A percentile compares a stretch with the other conserved stretches of the same genome.
These are phyloP conservation scores for Macquaria ambigua DNA, from an alignment of 2,113 vertebrate genomes.

Conservation along the genomic window DNA sequence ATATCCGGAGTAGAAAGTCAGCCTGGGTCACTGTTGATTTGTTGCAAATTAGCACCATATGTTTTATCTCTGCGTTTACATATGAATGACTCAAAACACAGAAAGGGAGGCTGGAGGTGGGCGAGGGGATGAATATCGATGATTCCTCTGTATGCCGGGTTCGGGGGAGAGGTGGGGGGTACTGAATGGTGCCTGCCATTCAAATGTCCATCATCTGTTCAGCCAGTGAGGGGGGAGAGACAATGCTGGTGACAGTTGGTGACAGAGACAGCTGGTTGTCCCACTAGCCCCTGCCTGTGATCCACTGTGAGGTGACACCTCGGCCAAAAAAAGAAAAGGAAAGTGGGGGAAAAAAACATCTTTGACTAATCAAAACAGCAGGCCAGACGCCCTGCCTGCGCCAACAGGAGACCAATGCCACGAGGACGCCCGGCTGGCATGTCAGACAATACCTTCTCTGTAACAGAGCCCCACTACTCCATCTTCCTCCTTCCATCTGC, in stretches of 20 bases:
- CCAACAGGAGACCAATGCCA: conserved; percentile 71
- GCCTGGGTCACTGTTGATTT: conserved; percentile 81
- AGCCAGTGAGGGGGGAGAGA: conserved; percentile 69
- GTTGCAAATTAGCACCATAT: conserved; percentile 82
- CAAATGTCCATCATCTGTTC: conserved; percentile 80
- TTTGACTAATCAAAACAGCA: conserved; percentile 76
- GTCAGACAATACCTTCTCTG: conserved; percentile 90
- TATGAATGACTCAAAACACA: conserved; percentile 79
- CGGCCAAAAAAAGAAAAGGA: conserved; percentile 49
- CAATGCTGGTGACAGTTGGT: conserved; percentile 79
- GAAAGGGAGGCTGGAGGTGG: conserved; percentile 60
- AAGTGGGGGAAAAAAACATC: conserved; percentile 43
- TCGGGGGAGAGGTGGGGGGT: conserved; percentile 12
- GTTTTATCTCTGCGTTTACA: conserved; percentile 80
- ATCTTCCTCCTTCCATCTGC: conserved; percentile 78
- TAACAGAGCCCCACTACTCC: conserved; percentile 75
- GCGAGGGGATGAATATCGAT: conserved; percentile 73
- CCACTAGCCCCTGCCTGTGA: conserved; percentile 67
- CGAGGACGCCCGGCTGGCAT: conserved; percentile 65
- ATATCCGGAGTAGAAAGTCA: conserved; percentile 69
- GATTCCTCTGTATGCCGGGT: conserved; percentile 57
- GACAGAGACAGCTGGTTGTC: conserved; percentile 82
- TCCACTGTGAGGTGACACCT: conserved; percentile 68
- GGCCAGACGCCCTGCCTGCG: conserved; percentile 67
- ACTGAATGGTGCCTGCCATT: conserved; percentile 67